Conservation (phyloP, 2,113 vertebrate genomes). For the Trachemys scripta region DNA sequence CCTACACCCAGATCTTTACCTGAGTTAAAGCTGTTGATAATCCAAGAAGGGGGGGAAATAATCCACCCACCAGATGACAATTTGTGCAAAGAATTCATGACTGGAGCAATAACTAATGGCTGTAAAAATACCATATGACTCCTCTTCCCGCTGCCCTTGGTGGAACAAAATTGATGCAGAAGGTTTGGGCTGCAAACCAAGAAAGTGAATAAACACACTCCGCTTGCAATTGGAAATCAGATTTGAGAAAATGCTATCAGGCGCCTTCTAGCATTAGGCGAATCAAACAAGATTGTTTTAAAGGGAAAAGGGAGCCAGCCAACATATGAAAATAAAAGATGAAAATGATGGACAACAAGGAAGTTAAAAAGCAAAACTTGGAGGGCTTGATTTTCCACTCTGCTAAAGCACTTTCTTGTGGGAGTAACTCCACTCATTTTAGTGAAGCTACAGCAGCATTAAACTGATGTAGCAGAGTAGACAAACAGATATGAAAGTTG, state of each 20-base stretch:
- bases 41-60: rapidly evolving
- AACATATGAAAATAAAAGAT: not conserved
- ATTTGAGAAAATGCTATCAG: conserved; percentile 66
- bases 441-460: conserved; percentile 24
- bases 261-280: conserved; percentile 46
- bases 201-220: conserved; percentile 77
- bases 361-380: not conserved
- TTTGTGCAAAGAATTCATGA: conserved; percentile 67
- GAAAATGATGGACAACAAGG: conserved; percentile 18
- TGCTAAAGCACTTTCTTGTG: not conserved
- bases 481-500: conserved; percentile 41
- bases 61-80: conserved; percentile 61
- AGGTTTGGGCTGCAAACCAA: conserved; percentile 79
- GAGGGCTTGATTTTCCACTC: not conserved
- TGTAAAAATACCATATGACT: conserved; percentile 76
- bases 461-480: conserved; percentile 21
- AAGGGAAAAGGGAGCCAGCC: conserved; percentile 16
- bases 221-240: conserved; percentile 68
- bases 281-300: conserved; percentile 42
- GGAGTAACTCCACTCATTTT: not conserved
- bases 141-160: conserved; percentile 69
- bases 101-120: conserved; percentile 76
- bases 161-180: conserved; percentile 73
- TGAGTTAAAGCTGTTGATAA: not conserved
- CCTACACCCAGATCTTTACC: not conserved